Percentiles rank a stretch among this genome's conserved stretches.
Conservation (phyloP, 2,888 invertebrate species). For the Acrocyrtus sp. region DNA sequence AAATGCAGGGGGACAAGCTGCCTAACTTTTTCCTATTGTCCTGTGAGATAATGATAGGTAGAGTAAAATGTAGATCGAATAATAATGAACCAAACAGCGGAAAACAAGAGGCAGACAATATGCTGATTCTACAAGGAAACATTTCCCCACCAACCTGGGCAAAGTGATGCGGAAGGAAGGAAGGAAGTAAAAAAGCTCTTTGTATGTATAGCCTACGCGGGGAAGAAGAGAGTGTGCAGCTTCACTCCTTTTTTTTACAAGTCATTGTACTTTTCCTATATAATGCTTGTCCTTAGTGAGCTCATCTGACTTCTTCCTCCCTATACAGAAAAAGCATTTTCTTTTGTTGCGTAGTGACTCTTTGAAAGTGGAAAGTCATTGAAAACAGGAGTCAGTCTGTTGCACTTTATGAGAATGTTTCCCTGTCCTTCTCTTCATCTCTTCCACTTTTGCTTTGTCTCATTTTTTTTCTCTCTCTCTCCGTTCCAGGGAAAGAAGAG, state of each 20-base stretch:
- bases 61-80: constrained; percentile 34
- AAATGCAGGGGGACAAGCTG: constrained; percentile 12
- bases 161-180: constrained; percentile 23
- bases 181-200: constrained; percentile 47
- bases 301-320: not conserved
- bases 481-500: constrained; percentile 11
- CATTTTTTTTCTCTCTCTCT: constrained; percentile 14
- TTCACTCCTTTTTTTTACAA: not conserved
- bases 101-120: constrained; percentile 43
- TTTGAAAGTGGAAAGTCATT: constrained; percentile 55
- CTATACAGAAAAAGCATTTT: constrained; percentile 4
- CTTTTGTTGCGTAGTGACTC: constrained; percentile 50
- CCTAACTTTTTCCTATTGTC: no score
- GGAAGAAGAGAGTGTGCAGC: not conserved
- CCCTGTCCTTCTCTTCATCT: constrained; percentile 37
- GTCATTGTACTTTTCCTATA: no score
- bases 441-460: constrained; percentile 41
- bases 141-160: constrained; percentile 10
- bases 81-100: constrained; percentile 35
- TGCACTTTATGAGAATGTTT: constrained; percentile 60
- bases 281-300: not conserved
- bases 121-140: constrained; percentile 23
- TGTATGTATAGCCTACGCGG: constrained; percentile 42
- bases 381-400: constrained; percentile 59
- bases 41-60: constrained; percentile 37